A percentile compares a stretch with the other conserved stretches of the same genome.
Evolutionary conservation across 2,888 invertebrate species (phyloP).

Genomic region (Platycheirus rosarum): DNA sequence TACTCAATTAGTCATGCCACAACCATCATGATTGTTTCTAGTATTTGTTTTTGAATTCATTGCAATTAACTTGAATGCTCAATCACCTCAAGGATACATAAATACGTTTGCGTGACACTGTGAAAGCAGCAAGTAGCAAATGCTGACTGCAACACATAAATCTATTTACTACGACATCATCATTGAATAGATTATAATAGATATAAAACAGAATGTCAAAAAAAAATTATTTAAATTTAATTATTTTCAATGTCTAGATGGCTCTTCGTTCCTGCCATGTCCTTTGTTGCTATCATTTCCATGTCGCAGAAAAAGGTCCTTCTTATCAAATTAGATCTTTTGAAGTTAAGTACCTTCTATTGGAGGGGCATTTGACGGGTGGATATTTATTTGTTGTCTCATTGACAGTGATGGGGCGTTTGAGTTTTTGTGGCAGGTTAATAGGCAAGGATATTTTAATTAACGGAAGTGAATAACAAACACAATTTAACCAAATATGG

Average conservation of each 20-base stretch:
- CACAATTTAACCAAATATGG: background rate
- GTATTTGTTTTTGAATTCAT: background rate
- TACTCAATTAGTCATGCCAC: background rate
- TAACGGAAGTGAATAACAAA: background rate
- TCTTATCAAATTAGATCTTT: background rate
- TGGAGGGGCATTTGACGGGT: slow-evolving; percentile 1
- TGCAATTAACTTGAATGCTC: background rate
- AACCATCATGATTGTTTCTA: background rate
- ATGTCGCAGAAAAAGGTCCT: background rate
- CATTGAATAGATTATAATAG: too few species aligned
- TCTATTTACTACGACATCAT: background rate
- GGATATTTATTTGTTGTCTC: slow-evolving; percentile 4
- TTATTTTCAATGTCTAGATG: background rate
- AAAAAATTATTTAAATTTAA: slow-evolving; percentile 6
- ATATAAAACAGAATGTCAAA: background rate
- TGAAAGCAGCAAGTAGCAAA: background rate
- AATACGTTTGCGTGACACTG: background rate
- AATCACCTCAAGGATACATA: background rate
- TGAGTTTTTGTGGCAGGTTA: background rate
- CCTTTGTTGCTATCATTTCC: background rate
- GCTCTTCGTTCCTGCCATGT: background rate
- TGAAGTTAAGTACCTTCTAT: background rate
- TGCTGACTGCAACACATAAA: background rate
- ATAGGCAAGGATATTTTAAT: slow-evolving; percentile 8
- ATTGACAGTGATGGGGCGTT: background rate